Evolutionary conservation across 2,888 invertebrate species (phyloP).

Genomic region (Platypus cylindrus): DNA sequence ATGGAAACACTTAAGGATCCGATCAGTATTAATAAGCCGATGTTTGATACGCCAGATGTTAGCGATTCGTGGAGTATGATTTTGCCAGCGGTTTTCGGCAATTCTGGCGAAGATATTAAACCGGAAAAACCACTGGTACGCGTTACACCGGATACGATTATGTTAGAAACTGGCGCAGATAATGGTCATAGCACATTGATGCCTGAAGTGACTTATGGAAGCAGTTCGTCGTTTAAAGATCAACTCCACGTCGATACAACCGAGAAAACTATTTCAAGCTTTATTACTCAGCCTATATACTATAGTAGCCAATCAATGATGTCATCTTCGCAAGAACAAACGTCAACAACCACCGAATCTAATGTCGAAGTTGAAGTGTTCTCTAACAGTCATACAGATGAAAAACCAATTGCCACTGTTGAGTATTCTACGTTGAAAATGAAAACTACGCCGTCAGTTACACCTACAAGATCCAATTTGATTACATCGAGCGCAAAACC

Average conservation of each 20-base stretch:
- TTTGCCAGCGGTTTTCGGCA: conserved; percentile 66
- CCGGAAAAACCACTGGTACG: conserved; percentile 25
- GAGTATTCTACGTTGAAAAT: neutral
- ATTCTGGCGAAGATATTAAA: conserved; percentile 29
- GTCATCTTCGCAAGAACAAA: conserved; percentile 16
- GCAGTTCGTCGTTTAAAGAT: conserved; percentile 2
- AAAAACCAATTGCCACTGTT: conserved; percentile 18
- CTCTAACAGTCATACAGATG: conserved; percentile 18
- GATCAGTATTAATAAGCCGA: conserved; percentile 32
- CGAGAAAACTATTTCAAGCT: conserved; percentile 7
- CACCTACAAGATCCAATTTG: conserved; percentile 6
- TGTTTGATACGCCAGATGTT: conserved; percentile 59
- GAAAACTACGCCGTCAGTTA: neutral
- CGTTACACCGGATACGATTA: conserved; percentile 30
- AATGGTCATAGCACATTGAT: conserved; percentile 9
- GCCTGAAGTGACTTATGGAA: conserved; percentile 5
- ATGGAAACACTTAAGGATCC: conserved; percentile 45
- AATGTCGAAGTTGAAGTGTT: conserved; percentile 18
- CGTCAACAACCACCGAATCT: conserved; percentile 9
- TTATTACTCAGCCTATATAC: conserved; percentile 21
- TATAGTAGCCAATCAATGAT: conserved; percentile 15
- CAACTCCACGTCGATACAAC: conserved; percentile 5
- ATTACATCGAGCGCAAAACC: conserved; percentile 1
- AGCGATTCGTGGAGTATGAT: conserved; percentile 72
- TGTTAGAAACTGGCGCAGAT: conserved; percentile 24